Conservation (phyloP, 2,888 invertebrate genomes). For the Melieria crassipennis region DNA sequence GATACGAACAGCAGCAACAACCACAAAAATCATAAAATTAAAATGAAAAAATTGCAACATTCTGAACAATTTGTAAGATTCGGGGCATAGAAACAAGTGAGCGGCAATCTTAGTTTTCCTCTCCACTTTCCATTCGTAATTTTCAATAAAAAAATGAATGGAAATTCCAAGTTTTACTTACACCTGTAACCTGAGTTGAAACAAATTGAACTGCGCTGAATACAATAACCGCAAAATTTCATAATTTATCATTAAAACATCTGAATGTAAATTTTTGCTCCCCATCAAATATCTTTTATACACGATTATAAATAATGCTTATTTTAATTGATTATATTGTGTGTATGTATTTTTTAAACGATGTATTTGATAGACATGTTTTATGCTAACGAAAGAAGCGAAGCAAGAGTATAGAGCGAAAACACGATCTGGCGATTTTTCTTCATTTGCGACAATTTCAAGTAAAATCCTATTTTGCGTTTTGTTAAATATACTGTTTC, state of each 20-base stretch:
- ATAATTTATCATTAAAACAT: neutral
- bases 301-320: conserved; percentile 15
- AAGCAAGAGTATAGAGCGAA: neutral
- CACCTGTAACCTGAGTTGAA: too few relatives aligned
- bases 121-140: too few relatives aligned
- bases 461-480: neutral
- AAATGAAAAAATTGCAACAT: neutral
- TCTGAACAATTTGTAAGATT: neutral
- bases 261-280: neutral
- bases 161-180: too few relatives aligned
- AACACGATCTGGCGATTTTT: neutral
- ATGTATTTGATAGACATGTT: conserved; percentile 20
- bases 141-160: too few relatives aligned
- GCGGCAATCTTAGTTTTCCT: too few relatives aligned
- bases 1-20: conserved; percentile 30
- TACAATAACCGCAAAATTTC: too few relatives aligned
- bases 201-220: too few relatives aligned
- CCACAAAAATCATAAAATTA: conserved; percentile 9
- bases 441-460: neutral
- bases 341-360: conserved; percentile 25
- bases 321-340: conserved; percentile 18
- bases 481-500: neutral
- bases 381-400: neutral
- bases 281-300: neutral
- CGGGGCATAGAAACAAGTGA: too few relatives aligned